A percentile compares a stretch with the other conserved stretches of the same genome.
phyloP scores from a whole-genome alignment of 2,888 invertebrate species.

The Dolomedes plantarius region DNA sequence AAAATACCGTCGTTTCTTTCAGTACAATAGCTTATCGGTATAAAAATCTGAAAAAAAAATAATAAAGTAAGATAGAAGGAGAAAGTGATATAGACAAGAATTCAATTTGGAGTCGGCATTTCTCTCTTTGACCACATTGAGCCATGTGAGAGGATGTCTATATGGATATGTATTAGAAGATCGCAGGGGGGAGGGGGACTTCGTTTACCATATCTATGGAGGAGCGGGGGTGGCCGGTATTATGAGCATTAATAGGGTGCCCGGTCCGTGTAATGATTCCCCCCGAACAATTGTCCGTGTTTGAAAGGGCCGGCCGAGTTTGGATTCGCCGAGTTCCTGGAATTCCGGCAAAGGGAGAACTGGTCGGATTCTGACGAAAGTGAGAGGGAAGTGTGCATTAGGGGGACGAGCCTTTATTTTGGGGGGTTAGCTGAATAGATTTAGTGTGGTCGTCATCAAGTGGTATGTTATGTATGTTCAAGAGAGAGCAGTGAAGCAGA shows the following conservation, averaged over 20 bases:
- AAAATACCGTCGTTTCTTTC: not conserved
- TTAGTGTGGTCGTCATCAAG: too few relatives aligned
- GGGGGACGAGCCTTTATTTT: not conserved
- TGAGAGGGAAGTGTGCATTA: not conserved
- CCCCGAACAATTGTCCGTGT: not conserved
- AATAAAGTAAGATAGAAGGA: not conserved
- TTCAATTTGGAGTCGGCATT: not conserved
- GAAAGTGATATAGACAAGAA: not conserved
- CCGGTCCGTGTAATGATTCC: not conserved
- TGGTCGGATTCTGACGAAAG: not conserved
- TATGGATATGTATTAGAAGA: not conserved
- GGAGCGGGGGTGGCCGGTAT: not conserved
- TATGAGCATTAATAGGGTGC: not conserved
- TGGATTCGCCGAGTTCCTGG: not conserved
- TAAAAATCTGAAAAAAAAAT: not conserved
- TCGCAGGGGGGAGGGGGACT: too few relatives aligned
- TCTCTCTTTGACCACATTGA: not conserved
- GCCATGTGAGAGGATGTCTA: not conserved
- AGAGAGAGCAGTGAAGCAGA: too few relatives aligned
- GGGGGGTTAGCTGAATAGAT: too few relatives aligned
- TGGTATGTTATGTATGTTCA: too few relatives aligned
- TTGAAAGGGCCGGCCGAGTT: not conserved
- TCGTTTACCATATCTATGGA: not conserved
- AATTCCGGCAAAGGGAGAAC: not conserved
- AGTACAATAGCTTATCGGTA: not conserved